Evolutionary conservation across 2,113 vertebrate species (phyloP).

Genomic region (Aplodontia rufa): DNA sequence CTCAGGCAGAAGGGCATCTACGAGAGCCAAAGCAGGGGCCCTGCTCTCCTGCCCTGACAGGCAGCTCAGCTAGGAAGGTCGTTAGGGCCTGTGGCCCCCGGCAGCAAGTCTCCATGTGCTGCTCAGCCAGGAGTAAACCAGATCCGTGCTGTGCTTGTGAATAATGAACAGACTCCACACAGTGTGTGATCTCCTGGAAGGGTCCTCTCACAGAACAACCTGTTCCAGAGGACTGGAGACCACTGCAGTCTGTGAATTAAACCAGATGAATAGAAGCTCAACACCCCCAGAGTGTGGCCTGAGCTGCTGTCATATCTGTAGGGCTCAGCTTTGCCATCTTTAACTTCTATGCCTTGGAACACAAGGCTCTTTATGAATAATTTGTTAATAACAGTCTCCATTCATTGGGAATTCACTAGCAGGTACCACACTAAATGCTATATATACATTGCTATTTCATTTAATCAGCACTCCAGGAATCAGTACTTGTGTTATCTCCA

Average conservation of each 20-base stretch:
- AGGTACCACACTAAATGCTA: neutral
- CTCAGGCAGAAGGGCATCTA: neutral
- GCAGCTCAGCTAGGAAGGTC: neutral
- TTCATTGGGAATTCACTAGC: neutral
- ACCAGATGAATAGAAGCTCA: neutral
- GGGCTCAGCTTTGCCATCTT: neutral
- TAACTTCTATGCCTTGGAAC: conserved; percentile 6
- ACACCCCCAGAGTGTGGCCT: neutral
- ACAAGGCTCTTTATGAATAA: neutral
- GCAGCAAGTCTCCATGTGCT: neutral
- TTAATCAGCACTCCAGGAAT: neutral
- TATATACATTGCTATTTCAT: neutral
- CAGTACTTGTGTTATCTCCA: neutral
- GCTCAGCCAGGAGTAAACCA: neutral
- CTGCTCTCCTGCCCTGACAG: fast-evolving
- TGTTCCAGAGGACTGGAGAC: neutral
- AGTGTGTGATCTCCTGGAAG: neutral
- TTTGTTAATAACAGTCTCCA: neutral
- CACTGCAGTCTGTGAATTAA: neutral
- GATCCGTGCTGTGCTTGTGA: neutral
- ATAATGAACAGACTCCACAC: neutral
- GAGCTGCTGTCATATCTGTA: neutral
- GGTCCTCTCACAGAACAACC: neutral
- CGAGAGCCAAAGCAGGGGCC: neutral
- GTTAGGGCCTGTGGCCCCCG: neutral